These are phyloP conservation scores for Drosophila guanche DNA, from an alignment of 1,140 invertebrate species.

Conservation along the genomic window DNA sequence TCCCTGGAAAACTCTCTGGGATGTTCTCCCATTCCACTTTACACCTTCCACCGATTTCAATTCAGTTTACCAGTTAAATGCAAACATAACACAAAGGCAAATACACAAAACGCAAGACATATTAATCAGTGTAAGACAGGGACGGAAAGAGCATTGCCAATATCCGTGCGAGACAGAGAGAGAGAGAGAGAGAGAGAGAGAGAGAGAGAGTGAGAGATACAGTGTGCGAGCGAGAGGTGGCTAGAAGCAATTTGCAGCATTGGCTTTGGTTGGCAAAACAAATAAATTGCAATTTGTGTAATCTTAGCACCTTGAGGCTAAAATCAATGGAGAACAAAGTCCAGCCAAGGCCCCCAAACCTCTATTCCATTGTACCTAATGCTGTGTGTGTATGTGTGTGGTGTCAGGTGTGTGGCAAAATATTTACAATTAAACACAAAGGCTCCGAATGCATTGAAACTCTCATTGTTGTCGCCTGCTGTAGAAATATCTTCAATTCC, in stretches of 20 bases:
- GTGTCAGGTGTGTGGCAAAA: conserved; percentile 75
- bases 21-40: too few relatives aligned
- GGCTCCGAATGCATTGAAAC: conserved; percentile 46
- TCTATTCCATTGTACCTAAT: conserved; percentile 2
- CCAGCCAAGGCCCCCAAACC: conserved; percentile 3
- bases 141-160: not conserved
- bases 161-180: too few relatives aligned
- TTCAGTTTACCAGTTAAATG: conserved; percentile 67
- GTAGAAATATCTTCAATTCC: conserved; percentile 21
- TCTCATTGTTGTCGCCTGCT: conserved; percentile 34
- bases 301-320: conserved; percentile 76
- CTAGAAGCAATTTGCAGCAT: conserved; percentile 60
- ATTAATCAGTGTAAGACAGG: conserved; percentile 66
- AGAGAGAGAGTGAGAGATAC: not conserved
- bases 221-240: not conserved
- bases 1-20: too few relatives aligned
- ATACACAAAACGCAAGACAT: conserved; percentile 68
- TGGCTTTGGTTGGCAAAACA: conserved; percentile 72
- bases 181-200: conserved; percentile 4
- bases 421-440: conserved; percentile 80
- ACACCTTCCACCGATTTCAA: conserved; percentile 15
- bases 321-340: conserved; percentile 64
- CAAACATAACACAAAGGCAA: conserved; percentile 65
- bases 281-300: conserved; percentile 81
- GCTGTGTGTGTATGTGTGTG: conserved; percentile 27